A percentile compares a stretch with the other conserved stretches of the same genome.
These are phyloP conservation scores for Dreissena polymorpha DNA, from an alignment of 1,140 invertebrate species.

Conservation along the genomic window DNA sequence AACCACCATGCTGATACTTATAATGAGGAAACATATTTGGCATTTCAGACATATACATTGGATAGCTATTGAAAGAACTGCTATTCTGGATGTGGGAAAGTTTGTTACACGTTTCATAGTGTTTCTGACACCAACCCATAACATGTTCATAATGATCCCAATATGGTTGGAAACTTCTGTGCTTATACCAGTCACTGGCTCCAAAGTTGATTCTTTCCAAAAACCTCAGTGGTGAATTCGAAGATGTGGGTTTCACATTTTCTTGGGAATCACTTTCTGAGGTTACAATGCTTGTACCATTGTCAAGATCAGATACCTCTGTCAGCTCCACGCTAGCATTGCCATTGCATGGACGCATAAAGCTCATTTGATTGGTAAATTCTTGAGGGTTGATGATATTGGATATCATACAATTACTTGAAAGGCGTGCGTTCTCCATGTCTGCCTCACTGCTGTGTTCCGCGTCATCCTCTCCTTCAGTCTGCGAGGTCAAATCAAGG, in stretches of 20 bases:
- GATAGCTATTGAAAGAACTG: not conserved
- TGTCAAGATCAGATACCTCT: constrained; percentile 34
- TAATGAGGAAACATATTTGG: not conserved
- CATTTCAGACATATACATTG: not conserved
- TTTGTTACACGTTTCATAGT: constrained; percentile 35
- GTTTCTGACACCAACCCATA: constrained; percentile 66
- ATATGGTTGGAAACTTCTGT: constrained; percentile 65
- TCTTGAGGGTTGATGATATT: not conserved
- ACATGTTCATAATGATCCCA: constrained; percentile 70
- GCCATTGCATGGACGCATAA: not conserved
- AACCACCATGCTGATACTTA: not conserved
- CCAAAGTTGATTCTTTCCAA: not conserved
- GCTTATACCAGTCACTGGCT: constrained; percentile 64
- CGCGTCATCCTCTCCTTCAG: constrained; percentile 17
- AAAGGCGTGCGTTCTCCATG: not conserved
- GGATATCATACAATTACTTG: no score
- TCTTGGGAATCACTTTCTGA: not conserved
- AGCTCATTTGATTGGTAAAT: not conserved
- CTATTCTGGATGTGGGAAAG: not conserved
- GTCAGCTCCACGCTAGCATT: constrained; percentile 30
- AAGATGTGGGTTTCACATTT: not conserved
- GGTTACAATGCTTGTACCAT: not conserved
- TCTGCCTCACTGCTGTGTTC: not conserved
- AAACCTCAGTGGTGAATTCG: not conserved
- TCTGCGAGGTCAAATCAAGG: constrained; percentile 28